phyloP scores from a whole-genome alignment of 2,797 vertebrate genomes.

The Gallinago stenura region DNA sequence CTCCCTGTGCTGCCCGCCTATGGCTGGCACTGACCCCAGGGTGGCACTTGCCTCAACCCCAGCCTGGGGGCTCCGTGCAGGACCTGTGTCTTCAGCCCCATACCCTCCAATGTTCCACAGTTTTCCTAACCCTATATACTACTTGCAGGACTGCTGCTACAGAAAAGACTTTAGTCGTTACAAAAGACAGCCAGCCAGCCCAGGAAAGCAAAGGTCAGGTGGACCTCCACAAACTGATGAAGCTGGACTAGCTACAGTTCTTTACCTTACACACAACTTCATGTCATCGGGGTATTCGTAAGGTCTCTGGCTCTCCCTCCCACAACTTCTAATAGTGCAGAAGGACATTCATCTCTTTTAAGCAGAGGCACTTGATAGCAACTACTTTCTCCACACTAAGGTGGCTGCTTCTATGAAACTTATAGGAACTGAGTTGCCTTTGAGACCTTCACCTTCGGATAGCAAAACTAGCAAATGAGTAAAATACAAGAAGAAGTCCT shows the following conservation, averaged over 20 bases:
- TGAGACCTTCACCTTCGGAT: background rate
- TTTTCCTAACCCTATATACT: background rate
- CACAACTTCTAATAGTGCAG: background rate
- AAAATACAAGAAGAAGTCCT: background rate
- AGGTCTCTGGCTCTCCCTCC: background rate
- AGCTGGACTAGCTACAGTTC: background rate
- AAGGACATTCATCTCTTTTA: background rate
- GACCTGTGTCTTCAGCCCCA: background rate
- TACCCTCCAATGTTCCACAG: too few species aligned
- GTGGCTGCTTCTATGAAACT: background rate
- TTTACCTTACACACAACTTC: background rate
- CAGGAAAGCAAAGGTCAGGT: accelerated
- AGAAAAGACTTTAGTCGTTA: background rate
- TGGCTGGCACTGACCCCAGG: accelerated
- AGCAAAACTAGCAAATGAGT: background rate
- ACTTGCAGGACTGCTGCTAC: background rate
- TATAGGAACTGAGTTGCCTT: background rate
- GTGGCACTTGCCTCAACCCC: background rate
- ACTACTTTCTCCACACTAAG: background rate
- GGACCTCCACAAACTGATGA: background rate
- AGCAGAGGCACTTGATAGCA: background rate
- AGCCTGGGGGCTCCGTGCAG: background rate
- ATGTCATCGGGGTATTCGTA: background rate
- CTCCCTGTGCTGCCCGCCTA: background rate
- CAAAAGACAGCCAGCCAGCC: background rate